A percentile compares a stretch with the other conserved stretches of the same genome.
Evolutionary conservation across 2,113 vertebrate genomes (phyloP).

Genomic region (Chaenogobius annularis): DNA sequence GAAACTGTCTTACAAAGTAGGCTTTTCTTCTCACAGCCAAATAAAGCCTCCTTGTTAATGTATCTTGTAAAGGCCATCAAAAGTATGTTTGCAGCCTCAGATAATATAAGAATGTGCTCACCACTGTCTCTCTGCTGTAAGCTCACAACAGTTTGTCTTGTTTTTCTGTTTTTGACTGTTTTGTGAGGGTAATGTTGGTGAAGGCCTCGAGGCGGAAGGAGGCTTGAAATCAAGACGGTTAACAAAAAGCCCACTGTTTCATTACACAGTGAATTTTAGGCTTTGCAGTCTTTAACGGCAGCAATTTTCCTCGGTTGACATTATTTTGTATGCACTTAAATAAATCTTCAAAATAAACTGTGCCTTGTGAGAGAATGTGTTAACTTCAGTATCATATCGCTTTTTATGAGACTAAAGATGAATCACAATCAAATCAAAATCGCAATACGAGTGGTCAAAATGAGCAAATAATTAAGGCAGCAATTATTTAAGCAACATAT

Average conservation of each 20-base stretch:
- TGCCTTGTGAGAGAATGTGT: too few relatives aligned
- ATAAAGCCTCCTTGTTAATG: slow-evolving; percentile 55
- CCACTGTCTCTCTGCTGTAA: slow-evolving; percentile 9
- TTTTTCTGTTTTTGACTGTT: slow-evolving; percentile 22
- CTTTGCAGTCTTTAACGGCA: slow-evolving; percentile 24
- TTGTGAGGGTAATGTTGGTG: slow-evolving; percentile 33
- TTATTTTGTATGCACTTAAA: not conserved
- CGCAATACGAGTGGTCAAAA: too few relatives aligned
- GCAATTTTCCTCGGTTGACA: not conserved
- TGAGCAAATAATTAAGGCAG: too few relatives aligned
- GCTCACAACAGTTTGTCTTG: slow-evolving; percentile 48
- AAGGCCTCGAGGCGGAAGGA: slow-evolving; percentile 39
- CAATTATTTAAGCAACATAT: too few relatives aligned
- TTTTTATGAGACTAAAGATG: too few relatives aligned
- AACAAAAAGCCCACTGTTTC: slow-evolving; percentile 60
- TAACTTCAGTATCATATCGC: too few relatives aligned
- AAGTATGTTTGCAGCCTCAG: slow-evolving; percentile 53
- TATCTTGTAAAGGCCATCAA: slow-evolving; percentile 52
- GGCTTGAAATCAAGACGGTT: slow-evolving; percentile 26
- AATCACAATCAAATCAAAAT: too few relatives aligned
- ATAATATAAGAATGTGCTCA: slow-evolving; percentile 16
- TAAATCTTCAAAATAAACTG: too few relatives aligned
- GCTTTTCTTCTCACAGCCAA: slow-evolving; percentile 54
- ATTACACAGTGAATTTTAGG: slow-evolving; percentile 28
- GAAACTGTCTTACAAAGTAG: slow-evolving; percentile 61